Percentiles rank a stretch among this genome's conserved stretches.
Conservation (phyloP, 2,888 invertebrate genomes). For the Scaptomyza cyrtandrae region DNA sequence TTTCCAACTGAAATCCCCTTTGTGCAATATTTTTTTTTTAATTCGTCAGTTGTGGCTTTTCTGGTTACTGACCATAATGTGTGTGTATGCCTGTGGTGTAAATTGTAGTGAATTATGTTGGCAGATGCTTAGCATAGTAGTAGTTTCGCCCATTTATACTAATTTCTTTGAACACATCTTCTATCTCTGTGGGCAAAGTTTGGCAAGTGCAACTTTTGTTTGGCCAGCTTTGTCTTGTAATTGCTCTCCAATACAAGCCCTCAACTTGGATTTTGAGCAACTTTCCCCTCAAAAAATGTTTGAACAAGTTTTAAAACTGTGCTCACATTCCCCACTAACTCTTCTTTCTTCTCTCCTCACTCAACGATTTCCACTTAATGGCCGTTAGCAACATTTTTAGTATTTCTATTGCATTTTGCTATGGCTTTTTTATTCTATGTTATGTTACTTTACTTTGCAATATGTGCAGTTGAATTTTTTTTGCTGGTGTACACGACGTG, state of each 20-base stretch:
- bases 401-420: slow-evolving; percentile 26
- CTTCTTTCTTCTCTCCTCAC: background rate
- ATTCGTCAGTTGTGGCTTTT: slow-evolving; percentile 1
- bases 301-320: slow-evolving; percentile 48
- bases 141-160: slow-evolving; percentile 32
- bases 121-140: slow-evolving; percentile 27
- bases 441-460: slow-evolving; percentile 14
- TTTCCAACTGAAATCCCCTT: background rate
- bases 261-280: slow-evolving; percentile 36
- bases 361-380: slow-evolving; percentile 56
- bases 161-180: slow-evolving; percentile 40
- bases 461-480: slow-evolving; percentile 3
- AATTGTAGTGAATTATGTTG: slow-evolving; percentile 21
- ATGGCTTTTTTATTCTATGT: slow-evolving; percentile 26
- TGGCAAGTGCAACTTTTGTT: slow-evolving; percentile 35
- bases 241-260: slow-evolving; percentile 49
- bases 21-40: background rate
- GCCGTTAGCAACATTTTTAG: slow-evolving; percentile 57
- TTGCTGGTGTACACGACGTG: slow-evolving; percentile 43
- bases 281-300: slow-evolving; percentile 31
- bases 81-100: background rate
- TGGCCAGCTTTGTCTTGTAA: slow-evolving; percentile 41
- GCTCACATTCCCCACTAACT: slow-evolving; percentile 3
- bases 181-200: slow-evolving; percentile 37
- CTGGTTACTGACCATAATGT: background rate